These are phyloP conservation scores for Frieseomelitta varia DNA, from an alignment of 1,140 invertebrate species.

Conservation along the genomic window DNA sequence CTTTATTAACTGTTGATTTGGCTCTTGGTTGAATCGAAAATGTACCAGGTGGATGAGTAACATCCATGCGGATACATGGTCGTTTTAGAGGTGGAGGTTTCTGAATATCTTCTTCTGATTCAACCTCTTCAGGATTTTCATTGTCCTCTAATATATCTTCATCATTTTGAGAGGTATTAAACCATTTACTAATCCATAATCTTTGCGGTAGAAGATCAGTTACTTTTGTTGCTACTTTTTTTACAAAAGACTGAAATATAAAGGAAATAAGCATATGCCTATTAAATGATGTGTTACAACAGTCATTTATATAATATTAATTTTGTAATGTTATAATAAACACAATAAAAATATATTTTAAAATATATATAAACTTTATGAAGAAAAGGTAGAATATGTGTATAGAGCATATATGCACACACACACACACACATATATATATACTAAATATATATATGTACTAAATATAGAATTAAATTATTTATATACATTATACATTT, in stretches of 20 bases:
- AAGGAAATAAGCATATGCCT: neutral
- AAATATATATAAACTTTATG: neutral
- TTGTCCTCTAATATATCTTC: slow-evolving; percentile 57
- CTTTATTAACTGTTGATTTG: slow-evolving; percentile 58
- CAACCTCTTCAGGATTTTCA: slow-evolving; percentile 66
- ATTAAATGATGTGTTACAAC: neutral
- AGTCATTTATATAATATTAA: neutral
- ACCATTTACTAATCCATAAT: slow-evolving; percentile 81
- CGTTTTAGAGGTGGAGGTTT: slow-evolving; percentile 76
- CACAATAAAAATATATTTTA: neutral
- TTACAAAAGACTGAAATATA: slow-evolving; percentile 79
- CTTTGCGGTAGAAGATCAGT: slow-evolving; percentile 78
- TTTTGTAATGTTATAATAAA: neutral
- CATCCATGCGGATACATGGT: slow-evolving; percentile 79
- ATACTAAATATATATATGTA: neutral
- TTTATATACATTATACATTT: neutral
- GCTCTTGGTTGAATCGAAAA: slow-evolving; percentile 73
- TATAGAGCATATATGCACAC: neutral
- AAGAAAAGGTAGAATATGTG: neutral
- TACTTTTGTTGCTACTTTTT: slow-evolving; percentile 79
- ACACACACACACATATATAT: no score
- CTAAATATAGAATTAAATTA: neutral
- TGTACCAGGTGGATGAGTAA: slow-evolving; percentile 79
- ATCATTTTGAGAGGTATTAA: slow-evolving; percentile 75
- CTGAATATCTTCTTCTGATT: slow-evolving; percentile 67